Base-by-base conservation (phyloP, 1,140 invertebrate species). In the Nasonia giraulti region DNA sequence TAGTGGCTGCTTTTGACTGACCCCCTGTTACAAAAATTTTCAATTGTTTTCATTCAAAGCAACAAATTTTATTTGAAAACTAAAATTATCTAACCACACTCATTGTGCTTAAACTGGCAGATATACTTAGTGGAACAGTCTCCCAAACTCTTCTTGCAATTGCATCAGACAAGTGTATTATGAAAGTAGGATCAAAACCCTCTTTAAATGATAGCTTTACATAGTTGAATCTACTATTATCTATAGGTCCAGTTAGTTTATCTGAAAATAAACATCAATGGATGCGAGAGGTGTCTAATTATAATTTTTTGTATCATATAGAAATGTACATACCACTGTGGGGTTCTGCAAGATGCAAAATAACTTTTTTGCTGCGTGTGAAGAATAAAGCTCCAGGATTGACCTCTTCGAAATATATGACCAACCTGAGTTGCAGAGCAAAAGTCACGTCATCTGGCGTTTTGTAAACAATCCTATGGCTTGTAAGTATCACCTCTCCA, bases 191-290 rank as follows among this genome's bases (percentile, higher is more conserved):
- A 88, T 96, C 95, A 68, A 97, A 95, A 17, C 97, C 97, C 91
- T 98, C 96, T 91, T 97, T 96, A 88, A 98, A 99, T 12, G 97
- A 98, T 17, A 98, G 92, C 92, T 98, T 98, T 3, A 99, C 95
- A 91, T 95, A 96, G 88, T 96, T 95, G 86, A 95, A 94, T 8
- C 93, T 90, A 90, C 97, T 98, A 66, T 93, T 93, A 86, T 95
- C 94, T 4, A 96, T 92, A 33, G 97, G 97, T 0, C 97, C 97
- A 75, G 96, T 95, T 86, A 94, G 93, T 91, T 96, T 96, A 86
- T 95, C 95, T 94, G 87, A 50, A 94, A 93, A 79, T 87, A 90
- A 80, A 89, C 73, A n/a, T 50, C n/a, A 55, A 37, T 40, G 11
- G 6, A 27, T 37, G 12, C 20, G 20, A n/a, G 27, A 75, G 37